Conservation (phyloP, 2,113 vertebrate species). For the Saiga tatarica region DNA sequence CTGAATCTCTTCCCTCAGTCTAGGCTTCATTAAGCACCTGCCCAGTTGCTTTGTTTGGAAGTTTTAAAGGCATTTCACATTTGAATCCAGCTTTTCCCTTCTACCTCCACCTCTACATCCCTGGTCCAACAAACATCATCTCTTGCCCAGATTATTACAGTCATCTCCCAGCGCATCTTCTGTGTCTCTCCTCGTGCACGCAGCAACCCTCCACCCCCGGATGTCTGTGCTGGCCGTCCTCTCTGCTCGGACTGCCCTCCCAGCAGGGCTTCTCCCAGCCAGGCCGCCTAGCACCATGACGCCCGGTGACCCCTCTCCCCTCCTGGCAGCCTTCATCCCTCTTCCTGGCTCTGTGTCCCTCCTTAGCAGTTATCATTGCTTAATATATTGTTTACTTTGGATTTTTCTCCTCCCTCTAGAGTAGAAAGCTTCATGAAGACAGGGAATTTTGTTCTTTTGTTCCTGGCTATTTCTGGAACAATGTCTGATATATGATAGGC, state of each 20-base stretch:
- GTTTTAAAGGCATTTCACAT: neutral
- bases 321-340: neutral
- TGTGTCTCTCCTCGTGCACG: fast-evolving
- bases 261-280: neutral
- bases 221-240: fast-evolving
- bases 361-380: neutral
- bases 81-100: neutral
- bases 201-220: neutral
- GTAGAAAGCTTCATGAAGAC: neutral
- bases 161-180: neutral
- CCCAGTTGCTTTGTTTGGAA: neutral
- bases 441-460: neutral
- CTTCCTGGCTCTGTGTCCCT: neutral
- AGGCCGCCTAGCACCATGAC: neutral
- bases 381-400: neutral
- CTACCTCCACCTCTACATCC: neutral
- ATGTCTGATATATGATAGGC: neutral
- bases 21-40: neutral
- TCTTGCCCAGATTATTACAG: neutral
- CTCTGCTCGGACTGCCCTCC: no score
- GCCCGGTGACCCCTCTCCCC: neutral
- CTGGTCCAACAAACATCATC: neutral
- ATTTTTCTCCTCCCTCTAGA: neutral
- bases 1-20: neutral
- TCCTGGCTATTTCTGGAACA: neutral